Percentiles rank a stretch among this genome's conserved stretches.
Evolutionary conservation across 2,113 vertebrate species (phyloP).

Genomic region (Aplodontia rufa): DNA sequence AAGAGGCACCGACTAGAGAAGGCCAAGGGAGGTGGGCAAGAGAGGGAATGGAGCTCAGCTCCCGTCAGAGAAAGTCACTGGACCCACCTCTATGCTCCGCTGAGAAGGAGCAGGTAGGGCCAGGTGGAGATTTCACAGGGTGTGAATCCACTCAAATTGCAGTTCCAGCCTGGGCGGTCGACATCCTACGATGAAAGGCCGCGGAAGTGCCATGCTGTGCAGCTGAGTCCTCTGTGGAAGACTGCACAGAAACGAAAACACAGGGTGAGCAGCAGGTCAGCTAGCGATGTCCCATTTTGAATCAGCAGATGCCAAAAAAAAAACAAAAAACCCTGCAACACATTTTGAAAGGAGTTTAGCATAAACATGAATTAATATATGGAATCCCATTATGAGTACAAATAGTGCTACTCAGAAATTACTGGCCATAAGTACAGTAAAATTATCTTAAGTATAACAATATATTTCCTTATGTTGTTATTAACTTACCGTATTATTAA

Average conservation of each 20-base stretch:
- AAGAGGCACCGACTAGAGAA: constrained; percentile 38
- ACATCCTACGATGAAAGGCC: constrained; percentile 1
- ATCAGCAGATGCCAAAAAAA: not conserved
- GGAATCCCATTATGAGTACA: not conserved
- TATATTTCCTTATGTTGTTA: not conserved
- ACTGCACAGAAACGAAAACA: not conserved
- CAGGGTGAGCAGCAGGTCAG: not conserved
- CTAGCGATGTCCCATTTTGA: not conserved
- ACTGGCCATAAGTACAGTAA: not conserved
- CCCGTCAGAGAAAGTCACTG: not conserved
- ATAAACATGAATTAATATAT: not conserved
- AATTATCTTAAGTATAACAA: not conserved
- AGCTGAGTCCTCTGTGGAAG: not conserved
- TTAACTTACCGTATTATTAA: not conserved
- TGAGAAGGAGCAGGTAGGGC: not conserved
- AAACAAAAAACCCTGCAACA: not conserved
- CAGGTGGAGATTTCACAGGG: not conserved
- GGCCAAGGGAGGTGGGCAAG: not conserved
- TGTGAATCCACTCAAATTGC: not conserved
- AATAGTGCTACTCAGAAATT: not conserved
- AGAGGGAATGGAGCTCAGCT: not conserved
- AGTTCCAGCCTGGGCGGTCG: not conserved
- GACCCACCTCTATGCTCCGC: not conserved
- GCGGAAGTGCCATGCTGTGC: not conserved
- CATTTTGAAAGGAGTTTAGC: not conserved